Percentiles rank a stretch among this genome's conserved stretches.
phyloP scores from a whole-genome alignment of 2,113 vertebrate species.

The Osmerus eperlanus region DNA sequence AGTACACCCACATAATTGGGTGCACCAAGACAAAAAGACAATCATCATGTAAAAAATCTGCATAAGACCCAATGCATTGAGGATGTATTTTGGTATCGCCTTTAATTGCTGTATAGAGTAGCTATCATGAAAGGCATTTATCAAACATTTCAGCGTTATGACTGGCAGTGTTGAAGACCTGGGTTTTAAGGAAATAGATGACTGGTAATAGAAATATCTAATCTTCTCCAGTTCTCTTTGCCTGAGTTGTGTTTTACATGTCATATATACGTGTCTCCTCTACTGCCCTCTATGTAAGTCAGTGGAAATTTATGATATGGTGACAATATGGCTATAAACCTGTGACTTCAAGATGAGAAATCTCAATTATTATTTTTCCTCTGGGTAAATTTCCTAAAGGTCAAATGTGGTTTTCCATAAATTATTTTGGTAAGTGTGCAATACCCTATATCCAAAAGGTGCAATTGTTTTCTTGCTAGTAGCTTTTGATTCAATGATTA shows the following conservation, averaged over 20 bases:
- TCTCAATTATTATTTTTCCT: neutral
- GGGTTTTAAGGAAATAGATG: no score
- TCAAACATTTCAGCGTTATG: neutral
- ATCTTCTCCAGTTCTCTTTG: neutral
- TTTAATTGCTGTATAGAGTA: slow-evolving; percentile 24
- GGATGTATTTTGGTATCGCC: no score
- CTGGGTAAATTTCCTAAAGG: slow-evolving; percentile 9
- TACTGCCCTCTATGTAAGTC: no score
- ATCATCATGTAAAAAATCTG: slow-evolving; percentile 34
- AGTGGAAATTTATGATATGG: no score
- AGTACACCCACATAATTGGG: slow-evolving; percentile 28
- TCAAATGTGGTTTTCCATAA: slow-evolving; percentile 12
- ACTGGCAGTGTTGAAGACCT: neutral
- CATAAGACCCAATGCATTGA: slow-evolving; percentile 34
- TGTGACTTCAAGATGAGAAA: neutral
- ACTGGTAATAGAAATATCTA: neutral
- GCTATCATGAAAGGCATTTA: neutral
- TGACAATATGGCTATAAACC: no score
- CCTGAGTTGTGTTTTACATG: slow-evolving; percentile 15
- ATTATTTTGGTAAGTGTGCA: slow-evolving; percentile 48
- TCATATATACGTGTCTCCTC: no score
- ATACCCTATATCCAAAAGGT: slow-evolving; percentile 48
- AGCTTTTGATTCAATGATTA: slow-evolving; percentile 41
- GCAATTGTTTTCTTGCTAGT: slow-evolving; percentile 53
- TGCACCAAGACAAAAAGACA: slow-evolving; percentile 45